phyloP scores from a whole-genome alignment of 2,888 invertebrate species.

The Zonitis immaculata region DNA sequence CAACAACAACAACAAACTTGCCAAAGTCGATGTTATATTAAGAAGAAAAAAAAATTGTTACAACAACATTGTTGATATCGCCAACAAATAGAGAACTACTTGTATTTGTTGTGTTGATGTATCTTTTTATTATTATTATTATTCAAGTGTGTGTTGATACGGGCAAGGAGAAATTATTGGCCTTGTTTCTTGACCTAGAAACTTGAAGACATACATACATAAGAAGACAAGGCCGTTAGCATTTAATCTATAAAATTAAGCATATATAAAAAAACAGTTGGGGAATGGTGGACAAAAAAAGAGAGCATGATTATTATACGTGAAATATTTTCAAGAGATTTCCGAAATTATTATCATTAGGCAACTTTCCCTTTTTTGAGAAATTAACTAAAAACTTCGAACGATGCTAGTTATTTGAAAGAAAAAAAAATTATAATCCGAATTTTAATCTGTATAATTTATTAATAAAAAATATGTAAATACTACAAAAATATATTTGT shows the following conservation, averaged over 20 bases:
- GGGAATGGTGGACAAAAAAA: constrained; percentile 36
- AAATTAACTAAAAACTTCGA: too few species aligned
- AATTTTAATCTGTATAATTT: too few species aligned
- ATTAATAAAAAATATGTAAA: background rate
- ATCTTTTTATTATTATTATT: background rate
- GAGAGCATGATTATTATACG: constrained; percentile 29
- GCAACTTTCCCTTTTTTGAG: background rate
- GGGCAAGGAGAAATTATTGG: constrained; percentile 49
- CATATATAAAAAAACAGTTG: constrained; percentile 15
- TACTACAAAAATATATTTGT: constrained; percentile 3
- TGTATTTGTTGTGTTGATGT: constrained; percentile 24
- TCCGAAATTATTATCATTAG: background rate
- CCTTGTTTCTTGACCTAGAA: constrained; percentile 53
- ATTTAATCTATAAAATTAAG: constrained; percentile 25
- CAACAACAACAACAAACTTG: background rate
- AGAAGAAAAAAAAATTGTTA: constrained; percentile 34
- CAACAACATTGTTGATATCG: constrained; percentile 27
- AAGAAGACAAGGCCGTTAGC: constrained; percentile 44
- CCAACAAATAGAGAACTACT: constrained; percentile 35
- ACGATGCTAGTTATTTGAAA: too few species aligned
- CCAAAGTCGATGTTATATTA: constrained; percentile 23
- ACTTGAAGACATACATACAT: constrained; percentile 49
- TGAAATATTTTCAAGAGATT: constrained; percentile 8
- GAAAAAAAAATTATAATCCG: too few species aligned
- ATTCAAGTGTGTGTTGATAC: constrained; percentile 12